A percentile compares a stretch with the other conserved stretches of the same genome.
Evolutionary conservation across 2,888 invertebrate species (phyloP).

Genomic region (Apodemia duryi): DNA sequence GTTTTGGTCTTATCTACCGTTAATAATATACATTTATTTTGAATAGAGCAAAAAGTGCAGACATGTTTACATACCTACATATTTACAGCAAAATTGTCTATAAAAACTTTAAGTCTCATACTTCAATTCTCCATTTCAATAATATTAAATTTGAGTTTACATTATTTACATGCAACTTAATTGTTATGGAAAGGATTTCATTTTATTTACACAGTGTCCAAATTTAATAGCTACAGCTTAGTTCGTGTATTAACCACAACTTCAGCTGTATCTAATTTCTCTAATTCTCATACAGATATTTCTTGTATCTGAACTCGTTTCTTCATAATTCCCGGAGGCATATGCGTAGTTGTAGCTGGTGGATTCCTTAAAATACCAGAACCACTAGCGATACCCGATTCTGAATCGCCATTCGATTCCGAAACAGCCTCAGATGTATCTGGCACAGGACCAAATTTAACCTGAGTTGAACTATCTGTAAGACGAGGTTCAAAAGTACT

Average conservation of each 20-base stretch:
- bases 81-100: constrained; percentile 41
- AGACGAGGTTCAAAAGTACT: constrained; percentile 73
- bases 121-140: constrained; percentile 27
- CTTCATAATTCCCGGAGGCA: constrained; percentile 88
- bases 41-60: constrained; percentile 36
- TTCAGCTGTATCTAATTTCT: constrained; percentile 54
- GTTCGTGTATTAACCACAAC: constrained; percentile 70
- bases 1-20: too few species aligned
- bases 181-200: neutral
- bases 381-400: constrained; percentile 61
- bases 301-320: constrained; percentile 96
- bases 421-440: constrained; percentile 65
- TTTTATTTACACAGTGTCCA: constrained; percentile 33
- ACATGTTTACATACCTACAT: constrained; percentile 38
- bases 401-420: constrained; percentile 62
- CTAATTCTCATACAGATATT: constrained; percentile 88
- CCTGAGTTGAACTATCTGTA: constrained; percentile 74
- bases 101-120: constrained; percentile 28
- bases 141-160: constrained; percentile 30
- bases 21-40: too few species aligned
- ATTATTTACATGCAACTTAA: constrained; percentile 34
- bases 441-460: constrained; percentile 65
- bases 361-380: constrained; percentile 73
- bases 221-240: constrained; percentile 55
- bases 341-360: constrained; percentile 69